A percentile compares a stretch with the other conserved stretches of the same genome.
phyloP scores from a whole-genome alignment of 2,888 invertebrate genomes.

The Acleris literana region DNA sequence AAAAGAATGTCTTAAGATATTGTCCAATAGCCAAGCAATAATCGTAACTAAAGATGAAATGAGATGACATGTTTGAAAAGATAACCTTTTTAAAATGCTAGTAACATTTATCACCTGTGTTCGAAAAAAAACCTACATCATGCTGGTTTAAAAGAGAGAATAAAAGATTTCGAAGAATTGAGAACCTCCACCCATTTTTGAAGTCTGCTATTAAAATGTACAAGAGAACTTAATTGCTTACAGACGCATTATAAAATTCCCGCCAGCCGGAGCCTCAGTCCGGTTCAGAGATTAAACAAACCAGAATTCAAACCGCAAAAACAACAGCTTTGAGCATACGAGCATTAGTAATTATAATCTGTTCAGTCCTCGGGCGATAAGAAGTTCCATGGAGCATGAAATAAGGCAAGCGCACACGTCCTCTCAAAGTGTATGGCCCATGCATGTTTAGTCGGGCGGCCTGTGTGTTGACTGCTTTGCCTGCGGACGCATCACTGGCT shows the following conservation, averaged over 20 bases:
- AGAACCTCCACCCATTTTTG: too few relatives aligned
- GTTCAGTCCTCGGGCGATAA: conserved; percentile 76
- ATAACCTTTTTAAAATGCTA: too few relatives aligned
- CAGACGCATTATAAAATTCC: conserved; percentile 30
- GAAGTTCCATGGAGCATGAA: conserved; percentile 79
- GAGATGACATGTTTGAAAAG: too few relatives aligned
- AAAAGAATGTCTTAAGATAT: too few relatives aligned
- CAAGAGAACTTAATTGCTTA: conserved; percentile 22
- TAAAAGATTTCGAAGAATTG: too few relatives aligned
- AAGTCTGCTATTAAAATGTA: background rate
- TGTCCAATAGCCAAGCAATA: too few relatives aligned
- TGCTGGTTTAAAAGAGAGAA: background rate
- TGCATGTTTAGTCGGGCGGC: conserved; percentile 72
- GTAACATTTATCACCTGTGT: too few relatives aligned
- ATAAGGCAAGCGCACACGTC: conserved; percentile 72
- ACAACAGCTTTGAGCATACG: conserved; percentile 64
- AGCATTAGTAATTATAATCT: conserved; percentile 80
- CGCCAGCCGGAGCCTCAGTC: conserved; percentile 30
- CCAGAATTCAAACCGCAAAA: conserved; percentile 50
- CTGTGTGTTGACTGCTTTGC: conserved; percentile 55
- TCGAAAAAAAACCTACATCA: background rate
- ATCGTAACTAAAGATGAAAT: too few relatives aligned
- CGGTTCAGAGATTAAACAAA: conserved; percentile 39
- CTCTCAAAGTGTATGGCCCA: conserved; percentile 55
- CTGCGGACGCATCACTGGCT: conserved; percentile 54